Evolutionary conservation across 2,113 vertebrate species (phyloP), one percentile per base, ranked within the genome.

Genomic region (Peromyscus leucopus): DNA sequence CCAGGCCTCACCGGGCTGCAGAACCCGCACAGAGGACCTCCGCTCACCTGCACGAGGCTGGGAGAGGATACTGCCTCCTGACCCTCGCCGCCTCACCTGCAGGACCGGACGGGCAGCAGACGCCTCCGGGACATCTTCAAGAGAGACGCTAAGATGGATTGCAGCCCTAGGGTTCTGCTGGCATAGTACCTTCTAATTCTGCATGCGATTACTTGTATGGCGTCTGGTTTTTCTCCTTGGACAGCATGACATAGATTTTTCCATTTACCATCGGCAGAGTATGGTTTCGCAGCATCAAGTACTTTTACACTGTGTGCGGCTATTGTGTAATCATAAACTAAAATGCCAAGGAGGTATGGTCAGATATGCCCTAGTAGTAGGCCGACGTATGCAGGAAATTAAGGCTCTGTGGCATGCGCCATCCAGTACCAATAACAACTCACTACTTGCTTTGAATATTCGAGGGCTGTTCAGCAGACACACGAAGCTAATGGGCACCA

Each of bases 271-370:
- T 88, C 74, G 11, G 80, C 42, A 63, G 7, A 94, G 63, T 79
- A 42, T 26, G 42, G 26, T 57, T 90, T 42, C 21, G 16, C 48
- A 21, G 16, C 57, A 75, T n/a, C 84, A 92, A 90, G 13, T 69
- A 33, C 33, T 79, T 84, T 92, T 59, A 92, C 61, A 42, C 21
- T 57, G 26, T 42, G 71, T 69, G 57, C 79, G 57, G n/a, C 69
- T 86, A 13, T 90, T 94, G 79, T 94, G 90, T 85, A 59, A 92
- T 36, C 84, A 84, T 78, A 92, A 63, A 69, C 89, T 79, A 89
- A 95, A 89, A 90, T 86, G 72, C 48, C 65, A 96, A 67, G 67
- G 24, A 95, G 31, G 76, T 61, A 61, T 61, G 88, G 57, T 46
- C 83, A 93, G 28, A 65, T 51, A 21, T 42, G 6, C 12, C 21